Evolutionary conservation across 2,113 vertebrate species (phyloP).

Genomic region (Malurus alboscapulatus): DNA sequence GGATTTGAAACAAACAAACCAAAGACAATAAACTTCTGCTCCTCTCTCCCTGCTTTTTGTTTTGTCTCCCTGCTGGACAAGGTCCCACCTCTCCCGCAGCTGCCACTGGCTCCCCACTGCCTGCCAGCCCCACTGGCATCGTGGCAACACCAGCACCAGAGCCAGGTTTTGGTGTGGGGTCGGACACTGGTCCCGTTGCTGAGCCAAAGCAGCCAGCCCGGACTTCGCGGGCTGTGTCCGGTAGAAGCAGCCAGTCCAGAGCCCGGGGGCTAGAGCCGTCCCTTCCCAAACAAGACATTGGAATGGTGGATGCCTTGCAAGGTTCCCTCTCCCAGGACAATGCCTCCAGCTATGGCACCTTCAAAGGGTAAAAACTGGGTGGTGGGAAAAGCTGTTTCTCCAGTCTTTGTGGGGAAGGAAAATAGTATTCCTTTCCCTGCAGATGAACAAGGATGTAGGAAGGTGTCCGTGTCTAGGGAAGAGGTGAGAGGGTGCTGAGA

Average conservation of each 20-base stretch:
- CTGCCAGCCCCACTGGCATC: not conserved
- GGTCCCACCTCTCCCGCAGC: not conserved
- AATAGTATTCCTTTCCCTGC: not conserved
- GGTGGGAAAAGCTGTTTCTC: not conserved
- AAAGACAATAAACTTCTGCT: not conserved
- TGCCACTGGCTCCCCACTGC: not conserved
- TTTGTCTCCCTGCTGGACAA: conserved; percentile 23
- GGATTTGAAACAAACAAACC: not conserved
- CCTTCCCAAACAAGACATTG: not conserved
- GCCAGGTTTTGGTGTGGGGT: not conserved
- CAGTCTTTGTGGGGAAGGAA: not conserved
- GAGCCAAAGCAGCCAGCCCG: not conserved
- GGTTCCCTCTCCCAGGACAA: not conserved
- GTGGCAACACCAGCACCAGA: not conserved
- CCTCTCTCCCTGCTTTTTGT: not conserved
- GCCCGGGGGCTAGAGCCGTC: not conserved
- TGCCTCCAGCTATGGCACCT: not conserved
- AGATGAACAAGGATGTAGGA: not conserved
- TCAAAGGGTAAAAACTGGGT: not conserved
- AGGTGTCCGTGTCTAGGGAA: fast-evolving
- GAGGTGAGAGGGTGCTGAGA: not conserved
- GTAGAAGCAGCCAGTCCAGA: not conserved
- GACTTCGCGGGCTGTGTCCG: not conserved
- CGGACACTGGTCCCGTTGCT: not conserved
- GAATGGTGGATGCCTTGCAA: not conserved